phyloP scores from a whole-genome alignment of 64 coral and sea anemone genomes.

The Exaiptasia diaphana region DNA sequence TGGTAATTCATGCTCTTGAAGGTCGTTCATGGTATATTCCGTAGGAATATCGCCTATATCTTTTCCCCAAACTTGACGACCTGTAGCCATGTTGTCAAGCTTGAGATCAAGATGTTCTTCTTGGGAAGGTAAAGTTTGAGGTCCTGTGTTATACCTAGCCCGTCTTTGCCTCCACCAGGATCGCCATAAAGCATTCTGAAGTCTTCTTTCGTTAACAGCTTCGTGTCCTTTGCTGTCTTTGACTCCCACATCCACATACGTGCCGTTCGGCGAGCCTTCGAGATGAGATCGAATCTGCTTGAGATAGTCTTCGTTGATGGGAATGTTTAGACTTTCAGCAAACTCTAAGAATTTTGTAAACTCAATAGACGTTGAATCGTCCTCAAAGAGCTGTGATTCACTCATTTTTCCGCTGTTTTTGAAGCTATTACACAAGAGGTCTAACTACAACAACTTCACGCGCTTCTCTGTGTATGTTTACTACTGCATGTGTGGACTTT shows the following conservation, averaged over 20 bases:
- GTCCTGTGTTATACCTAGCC: slow-evolving; percentile 28
- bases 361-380: slow-evolving; percentile 32
- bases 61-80: slow-evolving; percentile 55
- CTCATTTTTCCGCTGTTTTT: background rate
- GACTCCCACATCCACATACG: slow-evolving; percentile 66
- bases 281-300: slow-evolving; percentile 1
- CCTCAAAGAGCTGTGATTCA: background rate
- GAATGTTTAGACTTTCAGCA: slow-evolving; percentile 63
- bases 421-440: background rate
- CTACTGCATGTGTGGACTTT: background rate
- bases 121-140: slow-evolving; percentile 4
- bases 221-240: slow-evolving; percentile 55
- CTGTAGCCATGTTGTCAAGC: slow-evolving; percentile 23
- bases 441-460: background rate
- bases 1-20: slow-evolving; percentile 64
- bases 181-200: slow-evolving; percentile 86
- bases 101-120: slow-evolving; percentile 42
- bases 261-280: slow-evolving; percentile 7
- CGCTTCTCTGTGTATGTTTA: background rate
- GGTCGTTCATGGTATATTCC: slow-evolving; percentile 53
- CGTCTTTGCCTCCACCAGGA: slow-evolving; percentile 73
- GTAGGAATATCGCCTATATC: slow-evolving; percentile 85
- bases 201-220: slow-evolving; percentile 60
- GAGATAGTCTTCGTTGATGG: slow-evolving; percentile 64
- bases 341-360: slow-evolving; percentile 62